A percentile compares a stretch with the other conserved stretches of the same genome.
phyloP scores from a whole-genome alignment of 2,888 invertebrate species.

The Pristionchus japonicus region DNA sequence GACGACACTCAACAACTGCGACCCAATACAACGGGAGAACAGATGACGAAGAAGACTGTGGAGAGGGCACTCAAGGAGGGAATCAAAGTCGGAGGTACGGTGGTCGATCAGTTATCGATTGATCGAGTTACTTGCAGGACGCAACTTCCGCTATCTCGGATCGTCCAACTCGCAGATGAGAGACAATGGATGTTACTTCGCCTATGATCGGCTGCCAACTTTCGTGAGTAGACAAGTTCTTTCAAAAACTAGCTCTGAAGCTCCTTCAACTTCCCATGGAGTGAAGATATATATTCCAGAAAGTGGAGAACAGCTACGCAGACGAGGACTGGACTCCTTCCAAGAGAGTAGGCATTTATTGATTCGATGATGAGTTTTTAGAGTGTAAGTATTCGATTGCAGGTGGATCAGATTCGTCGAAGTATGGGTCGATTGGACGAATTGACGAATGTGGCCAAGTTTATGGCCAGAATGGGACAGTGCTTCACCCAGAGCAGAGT shows the following conservation, averaged over 20 bases:
- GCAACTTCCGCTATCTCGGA: constrained; percentile 67
- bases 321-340: neutral
- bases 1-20: constrained; percentile 62
- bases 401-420: neutral
- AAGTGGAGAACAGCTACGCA: neutral
- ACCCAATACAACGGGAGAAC: constrained; percentile 54
- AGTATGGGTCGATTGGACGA: constrained; percentile 64
- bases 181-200: constrained; percentile 73
- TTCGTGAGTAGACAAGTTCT: neutral
- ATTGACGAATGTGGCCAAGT: constrained; percentile 73
- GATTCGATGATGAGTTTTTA: too few relatives aligned
- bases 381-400: neutral
- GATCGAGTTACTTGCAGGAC: constrained; percentile 49
- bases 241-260: too few relatives aligned
- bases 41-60: constrained; percentile 61
- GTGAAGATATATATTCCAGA: neutral
- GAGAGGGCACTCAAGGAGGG: constrained; percentile 57
- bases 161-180: constrained; percentile 74
- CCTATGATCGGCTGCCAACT: neutral
- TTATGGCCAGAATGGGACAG: constrained; percentile 76
- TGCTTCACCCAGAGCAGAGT: constrained; percentile 74
- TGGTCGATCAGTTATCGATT: neutral
- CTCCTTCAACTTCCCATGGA: neutral
- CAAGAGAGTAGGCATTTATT: neutral
- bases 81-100: constrained; percentile 63